Conservation (phyloP, 2,113 vertebrate genomes). For the Sphyrna mokarran region DNA sequence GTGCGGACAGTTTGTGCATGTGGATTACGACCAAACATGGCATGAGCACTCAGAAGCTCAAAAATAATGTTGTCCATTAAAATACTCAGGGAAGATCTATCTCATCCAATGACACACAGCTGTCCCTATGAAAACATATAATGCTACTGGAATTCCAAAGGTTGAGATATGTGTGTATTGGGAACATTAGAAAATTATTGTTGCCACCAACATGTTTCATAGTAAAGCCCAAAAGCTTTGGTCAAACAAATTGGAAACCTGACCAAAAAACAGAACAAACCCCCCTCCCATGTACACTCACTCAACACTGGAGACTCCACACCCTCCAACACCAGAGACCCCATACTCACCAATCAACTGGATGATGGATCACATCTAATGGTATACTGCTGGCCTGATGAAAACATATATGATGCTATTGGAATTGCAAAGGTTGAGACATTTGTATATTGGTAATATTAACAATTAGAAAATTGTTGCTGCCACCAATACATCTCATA, state of each 20-base stretch:
- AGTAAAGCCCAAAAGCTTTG: not conserved
- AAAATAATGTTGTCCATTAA: not conserved
- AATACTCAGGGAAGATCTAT: not conserved
- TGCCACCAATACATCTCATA: not conserved
- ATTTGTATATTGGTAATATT: not conserved
- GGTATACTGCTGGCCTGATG: not conserved
- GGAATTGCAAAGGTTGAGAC: not conserved
- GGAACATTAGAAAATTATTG: not conserved
- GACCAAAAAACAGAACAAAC: no score
- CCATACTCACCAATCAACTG: no score
- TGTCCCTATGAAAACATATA: not conserved
- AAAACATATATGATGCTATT: not conserved
- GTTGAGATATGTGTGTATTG: not conserved
- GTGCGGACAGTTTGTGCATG: not conserved
- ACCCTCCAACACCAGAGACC: no score
- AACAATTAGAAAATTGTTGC: not conserved
- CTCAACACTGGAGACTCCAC: no score
- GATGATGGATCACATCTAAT: not conserved
- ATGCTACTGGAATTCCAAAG: not conserved
- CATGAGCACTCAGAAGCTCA: not conserved
- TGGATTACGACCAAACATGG: not conserved
- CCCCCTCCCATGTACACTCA: no score
- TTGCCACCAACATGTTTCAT: not conserved
- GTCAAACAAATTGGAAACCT: not conserved
- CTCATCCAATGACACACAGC: not conserved